Conservation (phyloP, 2,113 vertebrate species). For the Monopterus albus region DNA sequence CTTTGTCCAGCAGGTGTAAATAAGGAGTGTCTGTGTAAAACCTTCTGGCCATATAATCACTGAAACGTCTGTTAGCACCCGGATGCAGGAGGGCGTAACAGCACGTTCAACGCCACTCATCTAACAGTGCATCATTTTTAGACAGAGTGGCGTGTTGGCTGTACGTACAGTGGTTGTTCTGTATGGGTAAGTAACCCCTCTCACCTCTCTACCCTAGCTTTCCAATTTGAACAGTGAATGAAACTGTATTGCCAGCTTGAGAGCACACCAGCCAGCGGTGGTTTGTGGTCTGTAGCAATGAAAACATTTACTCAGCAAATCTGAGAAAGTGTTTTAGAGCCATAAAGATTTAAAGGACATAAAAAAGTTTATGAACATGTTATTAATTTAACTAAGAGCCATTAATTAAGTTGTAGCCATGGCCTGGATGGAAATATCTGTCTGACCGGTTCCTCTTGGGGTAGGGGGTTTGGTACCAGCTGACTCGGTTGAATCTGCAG, state of each 20-base stretch:
- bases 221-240: constrained; percentile 20
- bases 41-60: constrained; percentile 49
- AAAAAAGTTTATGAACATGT: too few species aligned
- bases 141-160: constrained; percentile 50
- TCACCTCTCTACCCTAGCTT: constrained; percentile 48
- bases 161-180: constrained; percentile 58
- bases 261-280: neutral
- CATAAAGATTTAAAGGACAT: too few species aligned
- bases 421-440: too few species aligned
- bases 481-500: too few species aligned
- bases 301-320: neutral
- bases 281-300: neutral
- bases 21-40: constrained; percentile 54
- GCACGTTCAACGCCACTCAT: constrained; percentile 22
- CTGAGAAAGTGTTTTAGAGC: too few species aligned
- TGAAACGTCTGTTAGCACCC: constrained; percentile 53
- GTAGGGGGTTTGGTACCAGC: too few species aligned
- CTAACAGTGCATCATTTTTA: constrained; percentile 31
- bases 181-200: constrained; percentile 37
- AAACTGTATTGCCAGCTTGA: neutral
- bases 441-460: too few species aligned
- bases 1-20: constrained; percentile 70
- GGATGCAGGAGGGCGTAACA: constrained; percentile 22
- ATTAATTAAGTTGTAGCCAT: too few species aligned
- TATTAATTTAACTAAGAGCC: too few species aligned